phyloP scores from a whole-genome alignment of 2,797 vertebrate genomes.

The Sebastes minor region DNA sequence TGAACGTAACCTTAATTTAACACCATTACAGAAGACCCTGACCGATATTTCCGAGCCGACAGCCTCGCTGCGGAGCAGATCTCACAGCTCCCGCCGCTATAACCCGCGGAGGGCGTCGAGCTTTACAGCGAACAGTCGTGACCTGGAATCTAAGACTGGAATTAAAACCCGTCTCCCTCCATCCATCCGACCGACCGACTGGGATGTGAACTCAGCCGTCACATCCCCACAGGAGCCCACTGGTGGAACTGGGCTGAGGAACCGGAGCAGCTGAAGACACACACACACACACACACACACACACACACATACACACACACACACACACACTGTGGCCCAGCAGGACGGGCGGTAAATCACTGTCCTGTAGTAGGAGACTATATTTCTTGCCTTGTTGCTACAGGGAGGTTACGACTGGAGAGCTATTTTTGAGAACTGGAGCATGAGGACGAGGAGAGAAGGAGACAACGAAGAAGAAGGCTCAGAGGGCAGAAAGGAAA shows the following conservation, averaged over 20 bases:
- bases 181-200: not conserved
- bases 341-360: slow-evolving; percentile 49
- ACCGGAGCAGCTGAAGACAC: slow-evolving; percentile 52
- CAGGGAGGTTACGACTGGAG: slow-evolving; percentile 8
- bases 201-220: slow-evolving; percentile 42
- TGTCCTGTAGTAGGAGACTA: slow-evolving; percentile 1
- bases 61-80: not conserved
- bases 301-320: too few species aligned
- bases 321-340: not conserved
- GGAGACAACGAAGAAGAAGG: not conserved
- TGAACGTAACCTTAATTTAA: slow-evolving; percentile 21
- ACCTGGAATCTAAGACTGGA: slow-evolving; percentile 54
- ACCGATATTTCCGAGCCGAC: slow-evolving; percentile 3
- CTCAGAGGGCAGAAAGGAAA: not conserved
- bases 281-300: not conserved
- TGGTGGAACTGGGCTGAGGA: slow-evolving; percentile 49
- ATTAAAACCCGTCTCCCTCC: slow-evolving; percentile 10
- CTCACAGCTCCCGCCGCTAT: not conserved
- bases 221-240: slow-evolving; percentile 21
- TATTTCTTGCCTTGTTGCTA: slow-evolving; percentile 41
- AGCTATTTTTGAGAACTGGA: slow-evolving; percentile 58
- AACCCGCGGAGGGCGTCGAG: not conserved
- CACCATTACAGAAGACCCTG: not conserved
- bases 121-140: slow-evolving; percentile 10
- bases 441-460: slow-evolving; percentile 3